phyloP scores from a whole-genome alignment of 2,797 vertebrate species.

The Helarctos malayanus region DNA sequence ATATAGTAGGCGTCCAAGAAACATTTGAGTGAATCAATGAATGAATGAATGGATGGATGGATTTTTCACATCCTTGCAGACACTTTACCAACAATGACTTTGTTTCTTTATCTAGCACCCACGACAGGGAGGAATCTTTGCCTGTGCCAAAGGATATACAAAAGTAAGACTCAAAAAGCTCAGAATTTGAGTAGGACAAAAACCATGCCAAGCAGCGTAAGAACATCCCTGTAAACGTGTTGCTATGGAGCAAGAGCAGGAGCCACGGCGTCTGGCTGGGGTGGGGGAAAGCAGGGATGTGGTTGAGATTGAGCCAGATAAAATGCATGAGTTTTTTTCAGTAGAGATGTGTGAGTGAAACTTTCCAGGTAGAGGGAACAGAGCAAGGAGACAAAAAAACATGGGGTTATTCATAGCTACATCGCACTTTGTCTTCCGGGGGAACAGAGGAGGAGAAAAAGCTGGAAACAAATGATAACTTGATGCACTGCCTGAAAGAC shows the following conservation, averaged over 20 bases:
- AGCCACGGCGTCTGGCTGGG: neutral
- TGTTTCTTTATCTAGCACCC: neutral
- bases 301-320: neutral
- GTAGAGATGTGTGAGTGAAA: neutral
- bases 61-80: neutral
- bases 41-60: neutral
- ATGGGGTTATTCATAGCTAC: neutral
- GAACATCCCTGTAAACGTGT: neutral
- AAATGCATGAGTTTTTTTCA: neutral
- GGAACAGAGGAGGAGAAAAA: neutral
- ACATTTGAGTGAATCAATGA: neutral
- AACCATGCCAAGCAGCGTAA: neutral
- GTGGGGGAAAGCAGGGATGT: neutral
- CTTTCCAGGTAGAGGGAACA: neutral
- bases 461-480: neutral
- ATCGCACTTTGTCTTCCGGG: neutral
- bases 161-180: slow-evolving; percentile 21
- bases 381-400: neutral
- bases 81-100: neutral
- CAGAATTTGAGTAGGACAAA: neutral
- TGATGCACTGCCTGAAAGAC: neutral
- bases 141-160: neutral
- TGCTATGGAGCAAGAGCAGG: neutral
- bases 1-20: neutral
- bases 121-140: neutral